Percentiles rank a stretch among this genome's conserved stretches.
Evolutionary conservation across 2,113 vertebrate species (phyloP).

Genomic region (Rhinopomastus cyanomelas): DNA sequence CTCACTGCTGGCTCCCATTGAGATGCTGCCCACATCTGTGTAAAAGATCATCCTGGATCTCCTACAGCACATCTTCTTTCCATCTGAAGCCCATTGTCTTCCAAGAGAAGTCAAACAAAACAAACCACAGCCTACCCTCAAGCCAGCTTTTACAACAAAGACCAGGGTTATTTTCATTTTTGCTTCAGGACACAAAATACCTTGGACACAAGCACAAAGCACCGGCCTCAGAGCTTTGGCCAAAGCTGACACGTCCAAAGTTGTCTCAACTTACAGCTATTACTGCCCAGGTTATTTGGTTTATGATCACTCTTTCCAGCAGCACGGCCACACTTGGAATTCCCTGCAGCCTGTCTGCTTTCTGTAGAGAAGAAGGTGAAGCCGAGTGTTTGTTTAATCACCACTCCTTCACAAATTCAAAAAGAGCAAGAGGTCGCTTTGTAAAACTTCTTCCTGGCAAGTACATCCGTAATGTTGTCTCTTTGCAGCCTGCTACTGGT

Average conservation of each 20-base stretch:
- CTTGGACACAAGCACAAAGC: slow-evolving; percentile 5
- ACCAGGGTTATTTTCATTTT: not conserved
- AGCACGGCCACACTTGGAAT: not conserved
- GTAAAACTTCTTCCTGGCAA: not conserved
- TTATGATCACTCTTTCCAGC: not conserved
- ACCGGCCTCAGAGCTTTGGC: not conserved
- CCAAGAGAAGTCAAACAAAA: slow-evolving; percentile 28
- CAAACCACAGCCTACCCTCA: not conserved
- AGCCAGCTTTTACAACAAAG: not conserved
- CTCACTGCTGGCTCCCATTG: too few relatives aligned
- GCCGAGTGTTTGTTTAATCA: not conserved
- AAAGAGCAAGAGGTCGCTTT: not conserved
- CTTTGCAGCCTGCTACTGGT: not conserved
- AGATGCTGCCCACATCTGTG: not conserved
- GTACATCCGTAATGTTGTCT: not conserved
- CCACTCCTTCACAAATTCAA: not conserved
- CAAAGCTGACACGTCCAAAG: not conserved
- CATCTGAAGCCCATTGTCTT: not conserved
- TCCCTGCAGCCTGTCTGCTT: not conserved
- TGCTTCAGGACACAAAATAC: not conserved
- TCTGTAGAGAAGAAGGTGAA: not conserved
- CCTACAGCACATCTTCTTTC: not conserved
- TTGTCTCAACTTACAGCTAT: slow-evolving; percentile 33
- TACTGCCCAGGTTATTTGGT: not conserved
- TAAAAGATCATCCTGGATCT: not conserved